Percentiles rank a stretch among this genome's conserved stretches.
phyloP scores from a whole-genome alignment of 2,888 invertebrate species.

The Acanthosoma haemorrhoidale region DNA sequence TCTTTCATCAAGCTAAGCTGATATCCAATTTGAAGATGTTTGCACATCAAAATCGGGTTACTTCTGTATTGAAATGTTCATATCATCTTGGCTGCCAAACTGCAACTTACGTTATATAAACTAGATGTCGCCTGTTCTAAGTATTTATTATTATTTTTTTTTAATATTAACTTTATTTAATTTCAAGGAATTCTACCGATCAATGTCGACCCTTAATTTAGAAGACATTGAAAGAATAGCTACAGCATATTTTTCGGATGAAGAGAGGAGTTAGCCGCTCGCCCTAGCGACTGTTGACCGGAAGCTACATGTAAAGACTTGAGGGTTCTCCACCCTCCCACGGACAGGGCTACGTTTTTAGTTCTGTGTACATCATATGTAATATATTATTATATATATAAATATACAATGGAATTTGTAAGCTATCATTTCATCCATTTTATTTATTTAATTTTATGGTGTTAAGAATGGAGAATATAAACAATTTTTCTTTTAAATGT shows the following conservation, averaged over 20 bases:
- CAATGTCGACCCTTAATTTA: slow-evolving; percentile 52
- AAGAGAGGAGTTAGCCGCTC: slow-evolving; percentile 33
- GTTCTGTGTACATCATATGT: slow-evolving; percentile 26
- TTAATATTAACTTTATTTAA: no score
- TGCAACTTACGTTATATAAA: no score
- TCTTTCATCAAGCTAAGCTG: no score
- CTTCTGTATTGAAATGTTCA: no score
- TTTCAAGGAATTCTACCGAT: slow-evolving; percentile 41
- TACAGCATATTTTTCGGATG: slow-evolving; percentile 40
- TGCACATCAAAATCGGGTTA: no score
- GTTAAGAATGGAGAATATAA: slow-evolving; percentile 4
- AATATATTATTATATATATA: slow-evolving; percentile 21
- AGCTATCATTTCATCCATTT: neutral
- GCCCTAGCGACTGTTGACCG: neutral
- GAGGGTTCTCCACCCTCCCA: slow-evolving; percentile 1
- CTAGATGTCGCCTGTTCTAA: no score
- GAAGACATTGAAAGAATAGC: slow-evolving; percentile 57
- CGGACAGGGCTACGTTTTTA: slow-evolving; percentile 21
- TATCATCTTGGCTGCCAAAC: no score
- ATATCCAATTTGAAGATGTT: no score
- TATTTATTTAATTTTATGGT: slow-evolving; percentile 14
- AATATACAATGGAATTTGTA: slow-evolving; percentile 16
- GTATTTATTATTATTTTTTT: no score
- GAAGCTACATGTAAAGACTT: slow-evolving; percentile 7
- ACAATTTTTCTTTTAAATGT: slow-evolving; percentile 13